Conservation (phyloP, 2,797 vertebrate genomes). For the Rhinatrema bivittatum region DNA sequence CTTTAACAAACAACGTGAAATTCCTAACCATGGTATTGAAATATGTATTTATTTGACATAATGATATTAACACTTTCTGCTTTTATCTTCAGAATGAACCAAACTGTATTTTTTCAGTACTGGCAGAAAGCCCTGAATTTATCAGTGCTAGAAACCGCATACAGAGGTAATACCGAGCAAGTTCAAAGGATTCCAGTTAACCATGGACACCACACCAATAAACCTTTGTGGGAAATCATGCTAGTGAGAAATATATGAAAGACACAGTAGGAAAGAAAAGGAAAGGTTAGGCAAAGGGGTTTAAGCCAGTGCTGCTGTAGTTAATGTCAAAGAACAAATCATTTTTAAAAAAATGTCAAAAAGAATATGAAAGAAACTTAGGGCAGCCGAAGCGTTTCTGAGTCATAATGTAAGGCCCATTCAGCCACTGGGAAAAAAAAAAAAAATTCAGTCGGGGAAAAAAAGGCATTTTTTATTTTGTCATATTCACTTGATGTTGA, state of each 20-base stretch:
- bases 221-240: constrained; percentile 6
- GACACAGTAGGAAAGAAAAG: constrained; percentile 35
- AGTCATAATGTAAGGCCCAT: constrained; percentile 33
- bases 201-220: constrained; percentile 8
- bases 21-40: too few relatives aligned
- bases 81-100: constrained; percentile 27
- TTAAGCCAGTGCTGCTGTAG: constrained; percentile 11
- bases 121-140: neutral
- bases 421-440: constrained; percentile 45
- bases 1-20: too few relatives aligned
- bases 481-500: constrained; percentile 42
- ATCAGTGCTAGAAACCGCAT: neutral
- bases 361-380: constrained; percentile 24
- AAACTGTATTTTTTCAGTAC: too few relatives aligned
- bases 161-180: constrained; percentile 31
- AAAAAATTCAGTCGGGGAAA: constrained; percentile 42
- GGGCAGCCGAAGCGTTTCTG: constrained; percentile 25
- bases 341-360: constrained; percentile 27
- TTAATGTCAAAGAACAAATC: constrained; percentile 5
- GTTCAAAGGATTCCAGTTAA: constrained; percentile 34
- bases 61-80: constrained; percentile 5
- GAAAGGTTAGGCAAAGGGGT: constrained; percentile 16
- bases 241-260: constrained; percentile 36
- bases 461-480: constrained; percentile 42
- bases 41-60: constrained; percentile 22